A percentile compares a stretch with the other conserved stretches of the same genome.
Evolutionary conservation across 2,888 invertebrate species (phyloP).

Genomic region (Ochlodes sylvanus): DNA sequence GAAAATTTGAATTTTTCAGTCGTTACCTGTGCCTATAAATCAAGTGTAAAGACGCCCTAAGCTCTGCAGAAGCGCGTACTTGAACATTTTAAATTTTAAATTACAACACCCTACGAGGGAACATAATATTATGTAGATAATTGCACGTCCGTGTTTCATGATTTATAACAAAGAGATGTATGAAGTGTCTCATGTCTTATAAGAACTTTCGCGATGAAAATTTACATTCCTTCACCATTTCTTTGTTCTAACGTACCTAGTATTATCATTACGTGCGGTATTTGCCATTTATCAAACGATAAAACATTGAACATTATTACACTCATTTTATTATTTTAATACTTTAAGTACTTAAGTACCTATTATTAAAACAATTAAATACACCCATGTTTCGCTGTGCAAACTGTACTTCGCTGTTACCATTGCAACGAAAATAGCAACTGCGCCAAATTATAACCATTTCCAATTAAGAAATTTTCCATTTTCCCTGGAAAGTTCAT

Average conservation of each 20-base stretch:
- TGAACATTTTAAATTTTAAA: constrained; percentile 82
- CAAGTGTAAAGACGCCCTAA: constrained; percentile 77
- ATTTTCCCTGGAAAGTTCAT: too few relatives aligned
- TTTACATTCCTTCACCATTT: constrained; percentile 5
- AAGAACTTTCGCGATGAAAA: constrained; percentile 16
- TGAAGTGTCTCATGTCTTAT: constrained; percentile 13
- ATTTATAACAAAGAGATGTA: constrained; percentile 31
- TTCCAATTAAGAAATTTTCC: too few relatives aligned
- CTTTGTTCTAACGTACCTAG: constrained; percentile 12
- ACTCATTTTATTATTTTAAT: too few relatives aligned
- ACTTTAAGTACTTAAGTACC: too few relatives aligned
- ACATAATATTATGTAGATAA: constrained; percentile 43
- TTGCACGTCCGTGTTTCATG: constrained; percentile 36
- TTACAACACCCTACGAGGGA: constrained; percentile 54
- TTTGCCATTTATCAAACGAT: not conserved
- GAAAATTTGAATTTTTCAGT: constrained; percentile 81
- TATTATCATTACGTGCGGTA: not conserved
- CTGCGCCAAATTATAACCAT: too few relatives aligned
- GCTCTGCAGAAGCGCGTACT: constrained; percentile 72
- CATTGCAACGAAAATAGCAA: too few relatives aligned
- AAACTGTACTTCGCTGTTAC: too few relatives aligned
- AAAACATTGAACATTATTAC: too few relatives aligned
- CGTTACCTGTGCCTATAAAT: constrained; percentile 83
- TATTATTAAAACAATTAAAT: too few relatives aligned
- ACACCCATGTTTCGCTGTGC: too few relatives aligned